A percentile compares a stretch with the other conserved stretches of the same genome.
phyloP scores from a whole-genome alignment of 2,797 vertebrate genomes.

The Lepilemur ruficaudatus region DNA sequence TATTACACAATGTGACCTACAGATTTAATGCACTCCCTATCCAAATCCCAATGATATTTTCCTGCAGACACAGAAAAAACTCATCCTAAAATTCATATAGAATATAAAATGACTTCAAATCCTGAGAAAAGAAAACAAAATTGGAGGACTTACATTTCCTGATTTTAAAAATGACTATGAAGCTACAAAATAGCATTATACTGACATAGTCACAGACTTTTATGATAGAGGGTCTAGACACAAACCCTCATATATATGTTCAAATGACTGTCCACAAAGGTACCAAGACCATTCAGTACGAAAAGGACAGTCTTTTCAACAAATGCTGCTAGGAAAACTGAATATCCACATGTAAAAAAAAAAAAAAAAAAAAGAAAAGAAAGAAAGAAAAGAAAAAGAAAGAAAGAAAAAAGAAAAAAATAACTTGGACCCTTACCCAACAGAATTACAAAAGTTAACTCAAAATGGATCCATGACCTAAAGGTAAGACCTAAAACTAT shows the following conservation, averaged over 20 bases:
- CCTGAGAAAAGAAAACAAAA: background rate
- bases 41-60: background rate
- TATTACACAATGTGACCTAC: background rate
- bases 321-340: background rate
- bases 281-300: background rate
- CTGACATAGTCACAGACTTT: background rate
- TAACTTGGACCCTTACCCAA: background rate
- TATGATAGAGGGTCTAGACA: background rate
- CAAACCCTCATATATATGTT: background rate
- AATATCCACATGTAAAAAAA: background rate
- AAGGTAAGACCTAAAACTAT: background rate
- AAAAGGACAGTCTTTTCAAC: background rate
- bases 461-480: background rate
- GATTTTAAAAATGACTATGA: background rate
- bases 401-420: background rate
- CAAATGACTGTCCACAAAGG: background rate
- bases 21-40: background rate
- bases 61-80: background rate
- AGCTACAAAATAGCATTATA: background rate
- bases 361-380: background rate
- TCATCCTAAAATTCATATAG: background rate
- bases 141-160: fast-evolving
- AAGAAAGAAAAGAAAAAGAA: background rate
- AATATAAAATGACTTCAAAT: background rate
- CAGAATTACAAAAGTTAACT: background rate